Conservation (phyloP, 2,888 invertebrate species). For the Creontiades dilutus region DNA sequence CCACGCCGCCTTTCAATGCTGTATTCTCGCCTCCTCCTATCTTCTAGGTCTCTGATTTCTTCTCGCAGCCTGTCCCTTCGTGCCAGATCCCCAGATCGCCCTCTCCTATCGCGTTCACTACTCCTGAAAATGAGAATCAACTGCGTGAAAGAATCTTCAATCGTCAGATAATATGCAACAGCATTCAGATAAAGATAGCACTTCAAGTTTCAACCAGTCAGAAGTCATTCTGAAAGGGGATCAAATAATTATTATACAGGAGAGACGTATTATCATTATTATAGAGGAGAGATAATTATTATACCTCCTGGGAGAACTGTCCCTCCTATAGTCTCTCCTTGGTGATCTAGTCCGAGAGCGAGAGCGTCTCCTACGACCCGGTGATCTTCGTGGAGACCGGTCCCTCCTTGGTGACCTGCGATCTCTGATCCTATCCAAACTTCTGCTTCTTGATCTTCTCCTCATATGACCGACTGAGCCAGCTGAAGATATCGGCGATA, state of each 20-base stretch:
- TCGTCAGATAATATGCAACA: no score
- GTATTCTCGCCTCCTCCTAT: conserved; percentile 43
- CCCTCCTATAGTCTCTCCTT: conserved; percentile 35
- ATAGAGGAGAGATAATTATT: no score
- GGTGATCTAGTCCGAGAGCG: conserved; percentile 39
- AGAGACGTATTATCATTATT: no score
- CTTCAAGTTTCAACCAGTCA: no score
- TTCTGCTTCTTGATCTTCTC: conserved; percentile 2
- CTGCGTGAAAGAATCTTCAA: no score
- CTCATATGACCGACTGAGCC: conserved; percentile 23
- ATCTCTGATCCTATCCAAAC: conserved; percentile 33
- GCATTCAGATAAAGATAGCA: no score
- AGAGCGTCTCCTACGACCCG: conserved; percentile 17
- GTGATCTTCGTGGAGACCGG: conserved; percentile 2
- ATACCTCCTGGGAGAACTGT: conserved; percentile 39
- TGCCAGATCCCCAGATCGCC: conserved; percentile 1
- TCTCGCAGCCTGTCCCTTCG: conserved; percentile 14
- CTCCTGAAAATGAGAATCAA: background rate
- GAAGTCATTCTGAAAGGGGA: no score
- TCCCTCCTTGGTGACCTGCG: conserved; percentile 30
- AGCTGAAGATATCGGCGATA: conserved; percentile 72
- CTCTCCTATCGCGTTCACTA: background rate
- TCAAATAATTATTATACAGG: no score
- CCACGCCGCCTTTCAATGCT: conserved; percentile 23
- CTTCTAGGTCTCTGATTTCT: conserved; percentile 21